Base-by-base conservation (phyloP, 2,797 vertebrate species). In the Sciaenops ocellatus region DNA sequence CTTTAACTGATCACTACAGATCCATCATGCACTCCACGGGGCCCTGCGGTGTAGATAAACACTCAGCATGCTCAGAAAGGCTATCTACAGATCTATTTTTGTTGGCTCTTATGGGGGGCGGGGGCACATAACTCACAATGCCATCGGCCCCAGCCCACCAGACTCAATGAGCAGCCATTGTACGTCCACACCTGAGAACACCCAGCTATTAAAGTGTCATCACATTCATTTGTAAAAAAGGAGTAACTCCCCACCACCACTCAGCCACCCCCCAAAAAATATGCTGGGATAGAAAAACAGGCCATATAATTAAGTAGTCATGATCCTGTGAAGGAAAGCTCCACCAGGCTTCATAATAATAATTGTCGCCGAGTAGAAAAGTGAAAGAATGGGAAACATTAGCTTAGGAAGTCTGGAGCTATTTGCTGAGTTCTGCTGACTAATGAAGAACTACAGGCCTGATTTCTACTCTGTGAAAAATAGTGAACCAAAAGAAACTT, bases 1-100 rank as follows among this genome's bases (percentile, higher is more conserved):
- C 96, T 98, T 98, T 97, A 97, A 98, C 95, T 96, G 96, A 98
- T 97, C 96, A 95, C 96, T 95, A 93, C 87, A 92, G 88, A 96
- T 96, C 93, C 92, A 96, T 96, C 95, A 95, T 89, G 82, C 86
- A 67, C 89, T 87, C 78, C 76, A 69, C 76, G 6, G 69, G 65
- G 80, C 80, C 55, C 79, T 56, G 81, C 85, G 74, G 76, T 44
- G 78, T 28, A 83, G 90, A 92, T 93, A 91, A 91, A 92, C 90
- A 90, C 83, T 84, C 79, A 44, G 76, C 75, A 4, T 5, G 83
- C 87, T 87, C 85, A 73, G 76, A 85, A 72, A 84, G 85, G 82
- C 82, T 85, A 92, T 91, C 89, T 85, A 26, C 85, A 83, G 57
- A 90, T 91, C 90, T 90, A 56, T 88, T 83, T 85, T 78, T 79